Conservation (phyloP, 2,797 vertebrate species). For the Coendou prehensilis region DNA sequence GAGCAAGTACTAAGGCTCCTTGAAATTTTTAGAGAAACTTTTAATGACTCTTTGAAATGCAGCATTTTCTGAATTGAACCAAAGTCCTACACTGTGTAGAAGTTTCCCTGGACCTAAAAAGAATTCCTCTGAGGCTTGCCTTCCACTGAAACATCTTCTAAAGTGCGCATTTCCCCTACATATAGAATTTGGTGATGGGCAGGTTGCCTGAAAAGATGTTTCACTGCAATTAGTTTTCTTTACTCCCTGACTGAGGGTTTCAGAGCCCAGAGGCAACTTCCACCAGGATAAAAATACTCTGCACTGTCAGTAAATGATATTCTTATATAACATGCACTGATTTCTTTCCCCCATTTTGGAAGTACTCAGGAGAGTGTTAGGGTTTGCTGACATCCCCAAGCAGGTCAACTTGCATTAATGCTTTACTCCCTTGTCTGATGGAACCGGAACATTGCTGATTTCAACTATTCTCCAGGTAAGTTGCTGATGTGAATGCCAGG, state of each 20-base stretch:
- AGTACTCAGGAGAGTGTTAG: constrained; percentile 39
- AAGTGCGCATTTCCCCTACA: constrained; percentile 65
- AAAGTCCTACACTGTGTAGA: constrained; percentile 25
- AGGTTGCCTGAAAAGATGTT: constrained; percentile 82
- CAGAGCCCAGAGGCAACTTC: constrained; percentile 81
- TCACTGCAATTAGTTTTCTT: constrained; percentile 84
- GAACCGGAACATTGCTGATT: constrained; percentile 72
- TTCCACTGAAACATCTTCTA: constrained; percentile 68
- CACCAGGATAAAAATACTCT: constrained; percentile 82
- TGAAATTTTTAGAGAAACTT: constrained; percentile 33
- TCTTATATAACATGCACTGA: constrained; percentile 74
- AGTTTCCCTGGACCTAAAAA: constrained; percentile 72
- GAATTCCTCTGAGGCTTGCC: constrained; percentile 68
- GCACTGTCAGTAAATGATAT: constrained; percentile 81
- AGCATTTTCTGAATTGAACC: constrained; percentile 55
- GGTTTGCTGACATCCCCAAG: constrained; percentile 72
- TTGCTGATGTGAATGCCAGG: constrained; percentile 58
- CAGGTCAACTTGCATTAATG: constrained; percentile 68
- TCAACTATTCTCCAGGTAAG: constrained; percentile 50
- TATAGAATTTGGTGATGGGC: constrained; percentile 78
- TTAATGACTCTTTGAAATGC: constrained; percentile 57
- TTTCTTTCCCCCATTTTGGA: constrained; percentile 70
- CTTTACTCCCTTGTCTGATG: constrained; percentile 46
- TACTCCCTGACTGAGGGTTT: constrained; percentile 82
- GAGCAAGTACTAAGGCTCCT: not conserved